Percentiles rank a stretch among this genome's conserved stretches.
These are phyloP conservation scores for Petrocephalus schoutedeni DNA, from an alignment of 2,797 vertebrate genomes.

Conservation along the genomic window DNA sequence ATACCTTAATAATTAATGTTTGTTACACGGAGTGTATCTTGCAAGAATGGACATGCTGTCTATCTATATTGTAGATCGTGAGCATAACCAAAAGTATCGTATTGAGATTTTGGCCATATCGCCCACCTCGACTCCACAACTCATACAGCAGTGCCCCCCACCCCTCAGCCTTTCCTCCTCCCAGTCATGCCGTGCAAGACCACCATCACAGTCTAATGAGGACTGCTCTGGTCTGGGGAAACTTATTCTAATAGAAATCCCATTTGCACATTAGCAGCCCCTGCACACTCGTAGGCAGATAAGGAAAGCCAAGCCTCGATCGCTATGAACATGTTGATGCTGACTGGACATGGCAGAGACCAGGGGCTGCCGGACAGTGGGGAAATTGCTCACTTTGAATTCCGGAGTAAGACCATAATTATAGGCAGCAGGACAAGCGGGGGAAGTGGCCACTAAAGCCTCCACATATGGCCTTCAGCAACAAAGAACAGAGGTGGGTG, in stretches of 20 bases:
- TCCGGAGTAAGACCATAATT: constrained; percentile 43
- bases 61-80: neutral
- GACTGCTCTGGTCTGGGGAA: neutral
- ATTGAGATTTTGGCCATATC: neutral
- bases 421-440: constrained; percentile 34
- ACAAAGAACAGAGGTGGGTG: neutral
- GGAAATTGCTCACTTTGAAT: constrained; percentile 46
- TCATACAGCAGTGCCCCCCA: neutral
- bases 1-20: no score
- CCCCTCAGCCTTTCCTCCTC: neutral
- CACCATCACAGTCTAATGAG: neutral
- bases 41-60: neutral
- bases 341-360: constrained; percentile 38
- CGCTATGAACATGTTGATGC: constrained; percentile 45
- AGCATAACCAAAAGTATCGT: neutral
- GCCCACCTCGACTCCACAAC: neutral
- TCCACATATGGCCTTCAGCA: neutral
- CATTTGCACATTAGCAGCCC: neutral
- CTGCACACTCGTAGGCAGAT: constrained; percentile 25
- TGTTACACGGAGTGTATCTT: neutral
- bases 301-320: constrained; percentile 28
- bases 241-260: neutral
- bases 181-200: neutral
- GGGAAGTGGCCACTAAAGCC: neutral
- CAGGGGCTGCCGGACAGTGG: neutral